These are phyloP conservation scores for Lagodon rhomboides DNA, from an alignment of 2,797 vertebrate species.

Conservation along the genomic window DNA sequence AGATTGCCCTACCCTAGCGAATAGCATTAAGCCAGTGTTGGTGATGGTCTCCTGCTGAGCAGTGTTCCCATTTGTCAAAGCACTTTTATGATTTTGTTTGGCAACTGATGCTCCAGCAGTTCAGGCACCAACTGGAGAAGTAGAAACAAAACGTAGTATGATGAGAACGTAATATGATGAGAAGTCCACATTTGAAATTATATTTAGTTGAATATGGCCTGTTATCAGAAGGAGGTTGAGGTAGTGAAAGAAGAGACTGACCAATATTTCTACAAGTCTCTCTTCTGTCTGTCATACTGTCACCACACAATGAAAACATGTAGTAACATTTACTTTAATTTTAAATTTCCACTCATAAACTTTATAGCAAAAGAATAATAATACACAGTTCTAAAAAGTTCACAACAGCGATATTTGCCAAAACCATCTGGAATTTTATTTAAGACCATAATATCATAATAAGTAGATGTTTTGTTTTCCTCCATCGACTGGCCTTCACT, in stretches of 20 bases:
- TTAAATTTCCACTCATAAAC: background rate
- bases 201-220: background rate
- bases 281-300: background rate
- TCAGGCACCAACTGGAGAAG: background rate
- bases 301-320: background rate
- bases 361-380: background rate
- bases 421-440: background rate
- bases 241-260: background rate
- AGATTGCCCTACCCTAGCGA: too few relatives aligned
- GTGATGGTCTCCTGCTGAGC: background rate
- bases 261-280: background rate
- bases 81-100: background rate
- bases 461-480: slow-evolving; percentile 13
- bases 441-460: background rate
- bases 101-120: background rate
- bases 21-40: background rate
- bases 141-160: background rate
- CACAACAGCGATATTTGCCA: background rate
- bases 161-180: background rate
- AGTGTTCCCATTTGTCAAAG: background rate
- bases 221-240: background rate
- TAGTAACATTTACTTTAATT: background rate
- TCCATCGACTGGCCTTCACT: background rate
- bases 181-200: background rate
- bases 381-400: background rate